A percentile compares a stretch with the other conserved stretches of the same genome.
phyloP scores from a whole-genome alignment of 2,797 vertebrate genomes.

The Rousettus madagascariensis region DNA sequence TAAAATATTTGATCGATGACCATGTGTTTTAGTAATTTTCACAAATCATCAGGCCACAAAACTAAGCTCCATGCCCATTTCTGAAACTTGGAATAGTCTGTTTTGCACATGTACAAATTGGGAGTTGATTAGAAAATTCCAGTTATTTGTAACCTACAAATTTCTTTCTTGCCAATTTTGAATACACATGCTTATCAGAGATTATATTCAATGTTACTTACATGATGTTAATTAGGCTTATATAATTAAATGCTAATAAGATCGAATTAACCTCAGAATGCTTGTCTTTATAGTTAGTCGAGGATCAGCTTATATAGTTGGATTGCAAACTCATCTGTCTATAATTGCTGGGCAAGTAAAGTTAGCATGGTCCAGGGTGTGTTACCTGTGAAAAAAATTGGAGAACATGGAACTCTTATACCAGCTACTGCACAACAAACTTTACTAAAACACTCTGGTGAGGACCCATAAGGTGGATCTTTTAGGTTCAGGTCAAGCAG shows the following conservation, averaged over 20 bases:
- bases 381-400: not conserved
- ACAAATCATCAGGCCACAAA: not conserved
- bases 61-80: constrained; percentile 38
- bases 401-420: not conserved
- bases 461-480: not conserved
- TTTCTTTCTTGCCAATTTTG: not conserved
- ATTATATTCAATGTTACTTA: not conserved
- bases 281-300: not conserved
- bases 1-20: constrained; percentile 30
- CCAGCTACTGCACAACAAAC: no score
- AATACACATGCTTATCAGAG: not conserved
- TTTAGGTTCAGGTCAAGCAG: not conserved
- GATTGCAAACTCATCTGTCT: not conserved
- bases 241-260: not conserved
- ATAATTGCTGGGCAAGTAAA: not conserved
- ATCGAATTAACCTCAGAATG: constrained; percentile 7
- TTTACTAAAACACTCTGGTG: not conserved
- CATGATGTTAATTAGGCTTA: not conserved
- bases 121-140: constrained; percentile 64
- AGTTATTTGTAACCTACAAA: constrained; percentile 22
- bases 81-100: not conserved
- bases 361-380: not conserved
- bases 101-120: constrained; percentile 55
- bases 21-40: constrained; percentile 1
- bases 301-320: not conserved